A percentile compares a stretch with the other conserved stretches of the same genome.
Conservation (phyloP, 2,888 invertebrate genomes). For the Diarsia rubi region DNA sequence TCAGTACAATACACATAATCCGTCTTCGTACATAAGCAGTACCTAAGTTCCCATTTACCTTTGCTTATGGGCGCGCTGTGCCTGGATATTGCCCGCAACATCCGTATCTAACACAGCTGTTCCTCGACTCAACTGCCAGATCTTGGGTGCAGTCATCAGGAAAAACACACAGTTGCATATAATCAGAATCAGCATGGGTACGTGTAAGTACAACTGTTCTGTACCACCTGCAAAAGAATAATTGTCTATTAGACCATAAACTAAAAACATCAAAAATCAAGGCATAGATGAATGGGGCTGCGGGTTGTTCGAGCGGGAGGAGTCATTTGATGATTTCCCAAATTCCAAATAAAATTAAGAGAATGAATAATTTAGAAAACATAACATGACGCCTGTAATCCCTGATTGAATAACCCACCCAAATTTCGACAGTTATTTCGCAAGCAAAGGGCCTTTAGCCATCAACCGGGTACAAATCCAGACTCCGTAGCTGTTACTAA, state of each 20-base stretch:
- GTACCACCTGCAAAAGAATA: conserved; percentile 71
- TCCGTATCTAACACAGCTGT: conserved; percentile 78
- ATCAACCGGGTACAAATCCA: too few relatives aligned
- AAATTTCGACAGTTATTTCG: too few relatives aligned
- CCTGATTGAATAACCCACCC: too few relatives aligned
- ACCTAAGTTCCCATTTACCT: conserved; percentile 70
- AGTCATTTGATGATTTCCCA: too few relatives aligned
- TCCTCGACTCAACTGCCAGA: conserved; percentile 82
- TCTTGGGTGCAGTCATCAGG: conserved; percentile 84
- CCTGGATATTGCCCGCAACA: conserved; percentile 80
- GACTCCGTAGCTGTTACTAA: too few relatives aligned
- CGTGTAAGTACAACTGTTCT: conserved; percentile 81
- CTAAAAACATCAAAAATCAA: background rate
- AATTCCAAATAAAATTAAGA: too few relatives aligned
- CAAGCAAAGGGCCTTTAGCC: too few relatives aligned
- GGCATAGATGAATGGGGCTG: background rate
- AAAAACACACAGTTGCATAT: conserved; percentile 83
- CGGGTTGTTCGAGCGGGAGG: too few relatives aligned
- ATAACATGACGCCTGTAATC: too few relatives aligned
- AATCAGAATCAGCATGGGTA: conserved; percentile 83
- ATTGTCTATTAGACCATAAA: background rate
- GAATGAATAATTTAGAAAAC: too few relatives aligned
- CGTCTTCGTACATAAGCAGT: too few relatives aligned
- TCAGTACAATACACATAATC: background rate
- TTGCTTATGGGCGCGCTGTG: conserved; percentile 78